Conservation (phyloP, 2,113 vertebrate genomes). For the Syrmaticus mikado region DNA sequence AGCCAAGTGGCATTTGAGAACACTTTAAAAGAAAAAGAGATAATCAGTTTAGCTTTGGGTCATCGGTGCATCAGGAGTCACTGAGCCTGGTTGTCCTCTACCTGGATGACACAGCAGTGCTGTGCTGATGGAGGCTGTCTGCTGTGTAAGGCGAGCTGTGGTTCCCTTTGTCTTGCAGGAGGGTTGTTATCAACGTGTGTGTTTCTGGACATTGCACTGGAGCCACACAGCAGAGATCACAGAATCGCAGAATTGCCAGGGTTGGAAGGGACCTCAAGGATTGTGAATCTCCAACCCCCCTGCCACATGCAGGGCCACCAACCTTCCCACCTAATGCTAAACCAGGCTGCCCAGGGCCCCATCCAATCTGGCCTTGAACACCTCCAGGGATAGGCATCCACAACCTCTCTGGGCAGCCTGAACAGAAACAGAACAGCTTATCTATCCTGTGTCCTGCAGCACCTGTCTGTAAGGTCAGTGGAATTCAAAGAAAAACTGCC, state of each 20-base stretch:
- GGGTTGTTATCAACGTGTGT: neutral
- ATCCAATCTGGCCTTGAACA: no score
- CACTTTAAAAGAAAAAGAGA: neutral
- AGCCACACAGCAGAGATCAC: rapidly evolving
- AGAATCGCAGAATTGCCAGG: rapidly evolving
- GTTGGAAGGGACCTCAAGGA: no score
- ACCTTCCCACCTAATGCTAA: no score
- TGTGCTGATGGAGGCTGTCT: neutral
- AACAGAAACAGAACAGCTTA: neutral
- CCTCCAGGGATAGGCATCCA: no score
- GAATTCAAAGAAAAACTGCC: neutral
- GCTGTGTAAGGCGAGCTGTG: neutral
- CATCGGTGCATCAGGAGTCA: conserved; percentile 1
- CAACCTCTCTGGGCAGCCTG: no score
- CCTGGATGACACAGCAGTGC: neutral
- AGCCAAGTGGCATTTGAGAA: conserved; percentile 38
- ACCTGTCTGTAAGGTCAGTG: neutral
- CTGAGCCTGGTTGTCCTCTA: neutral
- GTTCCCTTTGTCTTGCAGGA: neutral
- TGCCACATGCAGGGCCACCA: no score
- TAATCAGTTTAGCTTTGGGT: conserved; percentile 52
- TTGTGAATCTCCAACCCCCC: no score
- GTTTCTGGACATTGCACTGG: neutral
- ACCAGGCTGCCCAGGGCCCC: no score
- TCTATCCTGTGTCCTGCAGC: neutral